Base-by-base conservation (phyloP, 92 coral and sea anemone species). In the Zoanthus solanderi region DNA sequence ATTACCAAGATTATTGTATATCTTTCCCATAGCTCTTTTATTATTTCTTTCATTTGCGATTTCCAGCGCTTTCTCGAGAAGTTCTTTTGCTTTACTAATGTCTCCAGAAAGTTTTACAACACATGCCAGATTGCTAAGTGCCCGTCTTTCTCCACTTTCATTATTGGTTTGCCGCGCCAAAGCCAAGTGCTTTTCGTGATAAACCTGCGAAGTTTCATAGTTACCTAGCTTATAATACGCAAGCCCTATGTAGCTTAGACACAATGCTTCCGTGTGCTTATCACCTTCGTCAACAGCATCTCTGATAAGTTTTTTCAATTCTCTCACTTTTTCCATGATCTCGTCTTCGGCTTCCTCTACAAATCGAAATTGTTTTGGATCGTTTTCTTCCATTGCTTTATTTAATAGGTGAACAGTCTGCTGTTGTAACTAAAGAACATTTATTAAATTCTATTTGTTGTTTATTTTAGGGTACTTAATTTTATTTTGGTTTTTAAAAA, bases 61-160 rank as follows among this genome's bases (percentile, higher is more conserved):
- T 5, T 83, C 84, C 15, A 95, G 66, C 7, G 98, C 96, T 12
- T 78, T 75, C 28, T 89, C 91, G 17, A 93, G 87, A 78, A 89
- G 89, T 76, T 85, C 94, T 75, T 89, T 95, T 15, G 98, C 98
- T 37, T 76, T 76, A 2, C 42, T 18, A 12, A 89, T 89, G 65
- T 95, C 93, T 18, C 98, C 99, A 58, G 84, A 86, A 7, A 87
- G 88, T 90, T 97, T 97, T 16, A 75, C 75, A 66, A 94, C 91
- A 88, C 99, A 97, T 8, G 97, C 99, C 45, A 97, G 71, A 76
- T 97, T 97, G 61, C 99, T 88, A 65, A 92, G 93, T 30, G 99
- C 98, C 32, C 99, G 89, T 14, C 97, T 89, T 68, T 93, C 88
- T n/a, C 98, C 97, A 66, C 85, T 95, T 23, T 81, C 92, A 76